These are phyloP conservation scores for Lamprotornis superbus DNA, from an alignment of 2,113 vertebrate species.

Conservation along the genomic window DNA sequence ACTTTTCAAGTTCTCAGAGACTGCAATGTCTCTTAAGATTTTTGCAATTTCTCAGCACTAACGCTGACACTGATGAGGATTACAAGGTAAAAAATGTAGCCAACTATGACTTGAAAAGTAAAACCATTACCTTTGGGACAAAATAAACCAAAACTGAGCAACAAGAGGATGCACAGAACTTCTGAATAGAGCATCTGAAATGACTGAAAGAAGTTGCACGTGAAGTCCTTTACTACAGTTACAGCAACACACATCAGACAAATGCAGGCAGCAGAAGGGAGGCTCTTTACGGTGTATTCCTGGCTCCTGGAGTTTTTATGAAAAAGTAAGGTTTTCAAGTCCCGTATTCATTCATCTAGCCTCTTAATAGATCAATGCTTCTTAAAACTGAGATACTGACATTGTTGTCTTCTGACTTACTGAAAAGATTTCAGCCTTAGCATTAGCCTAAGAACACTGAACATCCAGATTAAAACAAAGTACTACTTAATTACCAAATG, in stretches of 20 bases:
- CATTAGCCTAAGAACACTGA: neutral
- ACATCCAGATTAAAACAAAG: neutral
- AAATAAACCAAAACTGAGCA: neutral
- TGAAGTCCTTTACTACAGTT: neutral
- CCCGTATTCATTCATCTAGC: neutral
- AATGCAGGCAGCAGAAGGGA: rapidly evolving
- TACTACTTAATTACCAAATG: neutral
- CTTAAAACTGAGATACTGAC: neutral
- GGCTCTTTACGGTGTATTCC: neutral
- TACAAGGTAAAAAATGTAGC: neutral
- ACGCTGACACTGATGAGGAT: neutral
- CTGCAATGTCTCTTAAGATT: neutral
- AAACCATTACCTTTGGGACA: neutral
- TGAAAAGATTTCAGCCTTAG: neutral
- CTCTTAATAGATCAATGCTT: neutral
- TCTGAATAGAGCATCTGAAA: neutral
- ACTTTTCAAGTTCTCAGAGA: neutral
- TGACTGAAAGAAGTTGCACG: neutral
- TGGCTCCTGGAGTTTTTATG: neutral
- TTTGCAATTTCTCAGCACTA: neutral
- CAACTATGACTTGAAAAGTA: neutral
- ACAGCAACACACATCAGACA: neutral
- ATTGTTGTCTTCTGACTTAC: neutral
- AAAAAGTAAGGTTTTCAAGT: neutral
- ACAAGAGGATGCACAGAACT: neutral